These are phyloP conservation scores for Anguilla pacifica DNA, from an alignment of 2,797 vertebrate species.

Conservation along the genomic window DNA sequence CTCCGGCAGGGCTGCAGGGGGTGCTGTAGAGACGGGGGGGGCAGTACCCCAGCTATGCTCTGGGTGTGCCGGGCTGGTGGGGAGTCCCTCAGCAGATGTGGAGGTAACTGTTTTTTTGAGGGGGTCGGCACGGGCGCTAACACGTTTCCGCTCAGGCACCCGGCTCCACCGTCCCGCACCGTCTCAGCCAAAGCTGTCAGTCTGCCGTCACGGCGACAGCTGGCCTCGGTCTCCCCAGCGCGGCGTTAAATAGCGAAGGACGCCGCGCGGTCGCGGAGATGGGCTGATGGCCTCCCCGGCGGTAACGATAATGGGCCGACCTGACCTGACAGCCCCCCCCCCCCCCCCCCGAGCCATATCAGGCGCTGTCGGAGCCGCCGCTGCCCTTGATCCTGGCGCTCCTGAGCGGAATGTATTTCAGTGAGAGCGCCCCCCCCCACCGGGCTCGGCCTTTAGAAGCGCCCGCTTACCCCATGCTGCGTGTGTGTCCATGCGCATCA, in stretches of 20 bases:
- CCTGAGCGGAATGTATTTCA: slow-evolving; percentile 18
- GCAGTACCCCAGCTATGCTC: background rate
- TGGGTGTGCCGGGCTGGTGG: slow-evolving; percentile 3
- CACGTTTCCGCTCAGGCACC: background rate
- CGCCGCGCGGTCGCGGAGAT: background rate
- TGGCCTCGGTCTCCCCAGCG: slow-evolving; percentile 13
- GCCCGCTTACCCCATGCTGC: slow-evolving; percentile 28
- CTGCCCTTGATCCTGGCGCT: background rate
- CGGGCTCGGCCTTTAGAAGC: background rate
- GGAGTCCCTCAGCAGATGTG: background rate
- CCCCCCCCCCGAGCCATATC: background rate
- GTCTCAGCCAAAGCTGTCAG: background rate
- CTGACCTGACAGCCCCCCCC: background rate
- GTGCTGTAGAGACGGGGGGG: background rate
- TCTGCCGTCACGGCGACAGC: background rate
- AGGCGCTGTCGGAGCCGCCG: background rate
- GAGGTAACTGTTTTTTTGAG: background rate
- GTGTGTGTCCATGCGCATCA: background rate
- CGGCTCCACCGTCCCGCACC: background rate
- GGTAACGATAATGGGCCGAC: slow-evolving; percentile 2
- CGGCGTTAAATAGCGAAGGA: background rate
- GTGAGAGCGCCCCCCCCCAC: background rate
- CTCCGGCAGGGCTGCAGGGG: background rate
- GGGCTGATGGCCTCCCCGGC: slow-evolving; percentile 8
- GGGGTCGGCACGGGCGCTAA: background rate